Evolutionary conservation across 2,888 invertebrate species (phyloP).

Genomic region (Argynnis bischoffii): DNA sequence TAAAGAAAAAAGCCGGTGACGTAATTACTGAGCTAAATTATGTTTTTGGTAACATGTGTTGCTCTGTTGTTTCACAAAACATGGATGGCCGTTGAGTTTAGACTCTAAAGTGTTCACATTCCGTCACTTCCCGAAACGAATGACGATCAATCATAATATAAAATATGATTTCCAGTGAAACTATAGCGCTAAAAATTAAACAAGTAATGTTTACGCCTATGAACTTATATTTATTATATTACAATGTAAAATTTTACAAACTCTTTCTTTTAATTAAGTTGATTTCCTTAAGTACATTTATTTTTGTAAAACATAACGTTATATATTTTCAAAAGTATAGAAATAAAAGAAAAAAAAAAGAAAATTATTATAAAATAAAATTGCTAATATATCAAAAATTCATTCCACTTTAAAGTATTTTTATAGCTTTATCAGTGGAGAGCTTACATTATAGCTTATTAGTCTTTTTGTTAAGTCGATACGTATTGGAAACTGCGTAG

Average conservation of each 20-base stretch:
- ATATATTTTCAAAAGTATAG: too few relatives aligned
- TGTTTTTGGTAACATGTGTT: constrained; percentile 54
- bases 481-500: constrained; percentile 41
- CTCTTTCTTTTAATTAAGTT: too few relatives aligned
- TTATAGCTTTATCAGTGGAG: constrained; percentile 41
- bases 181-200: background rate
- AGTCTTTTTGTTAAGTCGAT: constrained; percentile 30
- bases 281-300: too few relatives aligned
- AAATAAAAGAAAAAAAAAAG: too few relatives aligned
- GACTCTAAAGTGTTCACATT: constrained; percentile 69
- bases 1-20: constrained; percentile 46
- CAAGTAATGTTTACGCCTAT: background rate
- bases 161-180: constrained; percentile 3
- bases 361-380: too few relatives aligned
- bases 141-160: constrained; percentile 60
- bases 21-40: constrained; percentile 51
- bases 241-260: too few relatives aligned
- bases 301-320: too few relatives aligned
- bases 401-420: background rate
- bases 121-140: constrained; percentile 70
- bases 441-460: constrained; percentile 48
- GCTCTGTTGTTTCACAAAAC: constrained; percentile 61
- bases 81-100: constrained; percentile 67
- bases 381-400: too few relatives aligned
- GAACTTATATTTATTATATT: background rate